A percentile compares a stretch with the other conserved stretches of the same genome.
phyloP scores from a whole-genome alignment of 2,113 vertebrate species.

The Pantherophis guttatus region DNA sequence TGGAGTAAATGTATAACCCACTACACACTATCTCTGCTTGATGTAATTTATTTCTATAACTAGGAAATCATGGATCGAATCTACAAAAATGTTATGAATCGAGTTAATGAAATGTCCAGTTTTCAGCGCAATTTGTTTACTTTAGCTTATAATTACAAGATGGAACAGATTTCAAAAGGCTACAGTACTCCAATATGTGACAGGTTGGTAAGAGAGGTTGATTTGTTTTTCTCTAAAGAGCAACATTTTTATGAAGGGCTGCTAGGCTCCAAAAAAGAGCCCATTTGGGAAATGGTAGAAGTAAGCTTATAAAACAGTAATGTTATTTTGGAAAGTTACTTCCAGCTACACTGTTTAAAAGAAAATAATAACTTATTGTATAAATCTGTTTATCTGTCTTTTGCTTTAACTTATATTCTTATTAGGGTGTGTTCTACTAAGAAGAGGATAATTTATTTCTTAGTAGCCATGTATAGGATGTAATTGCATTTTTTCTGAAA shows the following conservation, averaged over 20 bases:
- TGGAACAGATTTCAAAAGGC: constrained; percentile 90
- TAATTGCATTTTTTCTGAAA: neutral
- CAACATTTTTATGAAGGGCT: neutral
- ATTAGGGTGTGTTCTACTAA: neutral
- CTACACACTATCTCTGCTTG: constrained; percentile 10
- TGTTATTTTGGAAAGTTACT: neutral
- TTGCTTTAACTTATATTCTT: neutral
- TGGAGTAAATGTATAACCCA: neutral
- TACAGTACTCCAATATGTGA: constrained; percentile 87
- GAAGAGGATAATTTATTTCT: neutral
- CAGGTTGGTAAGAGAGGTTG: constrained; percentile 65
- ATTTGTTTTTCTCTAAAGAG: neutral
- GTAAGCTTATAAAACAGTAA: neutral
- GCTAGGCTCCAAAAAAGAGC: neutral
- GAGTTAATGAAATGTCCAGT: constrained; percentile 87
- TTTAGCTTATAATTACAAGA: constrained; percentile 95
- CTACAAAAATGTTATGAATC: constrained; percentile 93
- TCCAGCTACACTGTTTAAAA: neutral
- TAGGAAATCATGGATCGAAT: constrained; percentile 98
- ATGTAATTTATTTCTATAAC: constrained; percentile 31
- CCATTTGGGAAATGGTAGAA: neutral
- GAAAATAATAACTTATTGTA: neutral
- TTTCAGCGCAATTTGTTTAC: constrained; percentile 87
- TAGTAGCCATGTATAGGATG: neutral
- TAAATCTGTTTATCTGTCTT: neutral